A percentile compares a stretch with the other conserved stretches of the same genome.
Conservation (phyloP, 1,140 invertebrate genomes). For the Carposina sasakii region DNA sequence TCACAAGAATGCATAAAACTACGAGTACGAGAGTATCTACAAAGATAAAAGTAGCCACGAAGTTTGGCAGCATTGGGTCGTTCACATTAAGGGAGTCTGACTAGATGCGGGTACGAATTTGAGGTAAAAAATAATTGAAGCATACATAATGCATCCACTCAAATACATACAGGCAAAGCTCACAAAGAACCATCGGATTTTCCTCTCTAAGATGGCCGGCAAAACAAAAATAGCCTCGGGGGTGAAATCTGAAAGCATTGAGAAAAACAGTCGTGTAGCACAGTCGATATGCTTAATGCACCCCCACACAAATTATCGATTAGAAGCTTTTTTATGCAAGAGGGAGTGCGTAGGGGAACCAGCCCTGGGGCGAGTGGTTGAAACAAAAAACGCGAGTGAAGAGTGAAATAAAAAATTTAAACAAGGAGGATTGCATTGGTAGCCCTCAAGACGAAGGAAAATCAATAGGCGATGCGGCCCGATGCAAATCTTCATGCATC, state of each 20-base stretch:
- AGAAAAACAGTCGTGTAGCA: conserved; percentile 62
- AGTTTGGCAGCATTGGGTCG: no score
- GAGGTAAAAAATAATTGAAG: no score
- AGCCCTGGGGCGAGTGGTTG: conserved; percentile 59
- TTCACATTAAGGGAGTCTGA: no score
- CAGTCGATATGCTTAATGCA: conserved; percentile 71
- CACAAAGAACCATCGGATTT: conserved; percentile 12
- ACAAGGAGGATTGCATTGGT: conserved; percentile 64
- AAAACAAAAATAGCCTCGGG: conserved; percentile 60
- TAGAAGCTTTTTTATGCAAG: conserved; percentile 73
- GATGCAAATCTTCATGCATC: conserved; percentile 67
- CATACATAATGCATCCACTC: no score
- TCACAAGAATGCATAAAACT: no score
- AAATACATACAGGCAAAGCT: no score
- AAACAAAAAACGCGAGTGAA: conserved; percentile 70
- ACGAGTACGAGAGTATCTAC: no score
- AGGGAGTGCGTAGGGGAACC: conserved; percentile 56
- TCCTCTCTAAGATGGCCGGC: conserved; percentile 49
- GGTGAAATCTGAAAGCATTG: conserved; percentile 65
- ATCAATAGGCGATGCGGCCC: conserved; percentile 64
- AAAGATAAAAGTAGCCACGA: no score
- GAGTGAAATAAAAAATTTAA: conserved; percentile 73
- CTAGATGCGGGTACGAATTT: no score
- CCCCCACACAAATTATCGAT: conserved; percentile 73
- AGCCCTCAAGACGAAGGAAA: conserved; percentile 63